Conservation (phyloP, 2,888 invertebrate genomes). For the Lumbricus terrestris region DNA sequence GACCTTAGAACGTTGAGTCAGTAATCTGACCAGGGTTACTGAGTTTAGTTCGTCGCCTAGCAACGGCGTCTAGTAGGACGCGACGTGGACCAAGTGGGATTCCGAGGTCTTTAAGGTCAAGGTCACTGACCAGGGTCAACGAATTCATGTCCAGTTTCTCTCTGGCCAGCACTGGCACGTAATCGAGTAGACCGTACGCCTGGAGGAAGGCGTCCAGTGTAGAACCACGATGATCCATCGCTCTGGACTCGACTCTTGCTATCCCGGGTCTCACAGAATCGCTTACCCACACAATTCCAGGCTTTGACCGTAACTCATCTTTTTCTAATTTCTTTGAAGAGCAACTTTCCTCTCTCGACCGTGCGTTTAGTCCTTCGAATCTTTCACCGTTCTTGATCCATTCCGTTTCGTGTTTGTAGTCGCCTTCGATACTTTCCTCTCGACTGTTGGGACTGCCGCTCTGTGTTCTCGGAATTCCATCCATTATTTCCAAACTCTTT, state of each 20-base stretch:
- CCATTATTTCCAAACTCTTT: too few relatives aligned
- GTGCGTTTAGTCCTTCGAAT: background rate
- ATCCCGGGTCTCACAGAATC: background rate
- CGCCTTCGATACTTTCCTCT: too few relatives aligned
- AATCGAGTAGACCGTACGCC: slow-evolving; percentile 78
- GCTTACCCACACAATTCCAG: background rate
- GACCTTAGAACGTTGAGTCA: slow-evolving; percentile 21
- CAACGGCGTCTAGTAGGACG: slow-evolving; percentile 82
- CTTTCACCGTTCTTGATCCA: background rate
- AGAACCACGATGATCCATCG: slow-evolving; percentile 35
- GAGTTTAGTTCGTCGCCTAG: slow-evolving; percentile 75
- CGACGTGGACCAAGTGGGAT: slow-evolving; percentile 84
- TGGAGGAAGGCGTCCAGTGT: slow-evolving; percentile 79
- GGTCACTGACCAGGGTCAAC: slow-evolving; percentile 81
- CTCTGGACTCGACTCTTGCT: background rate
- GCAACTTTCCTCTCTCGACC: background rate
- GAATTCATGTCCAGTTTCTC: slow-evolving; percentile 89
- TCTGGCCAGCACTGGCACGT: slow-evolving; percentile 69
- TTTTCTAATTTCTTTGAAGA: background rate
- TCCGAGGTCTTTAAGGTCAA: slow-evolving; percentile 79
- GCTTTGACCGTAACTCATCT: background rate
- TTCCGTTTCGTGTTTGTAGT: background rate
- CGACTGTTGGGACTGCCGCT: background rate
- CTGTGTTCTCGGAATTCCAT: too few relatives aligned
- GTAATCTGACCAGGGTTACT: slow-evolving; percentile 14